Evolutionary conservation across 2,797 vertebrate genomes (phyloP), one percentile per base, ranked within the genome.

Genomic region (Myotis daubentonii): DNA sequence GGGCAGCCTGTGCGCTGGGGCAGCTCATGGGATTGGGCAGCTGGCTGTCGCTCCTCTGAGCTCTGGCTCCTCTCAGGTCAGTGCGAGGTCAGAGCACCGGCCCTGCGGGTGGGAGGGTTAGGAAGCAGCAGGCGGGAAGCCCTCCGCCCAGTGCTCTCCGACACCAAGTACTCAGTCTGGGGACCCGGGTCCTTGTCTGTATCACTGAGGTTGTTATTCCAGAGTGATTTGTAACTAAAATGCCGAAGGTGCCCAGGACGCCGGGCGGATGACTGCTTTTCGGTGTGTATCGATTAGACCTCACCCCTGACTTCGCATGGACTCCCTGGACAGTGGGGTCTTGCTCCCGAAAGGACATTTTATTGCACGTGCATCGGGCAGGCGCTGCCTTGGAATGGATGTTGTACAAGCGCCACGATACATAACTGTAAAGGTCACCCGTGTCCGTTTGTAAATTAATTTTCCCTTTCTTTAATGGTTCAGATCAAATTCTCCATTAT

Each of bases 391-490:
- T 62, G 66, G 76, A 94, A 78, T 87, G 23, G 17, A 12, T 89
- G 74, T 89, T 91, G 57, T 87, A 89, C 68, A 85, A 47, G 81
- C 71, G 17, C 65, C 25, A 62, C 19, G 33, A 49, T 78, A 75
- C 13, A 7, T 68, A 51, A 88, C 89, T 83, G 9, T 51, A 95
- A 95, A 96, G 93, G 93, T 95, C 89, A 92, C 23, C 3, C 7
- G 28, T 95, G 92, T 97, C 92, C 38, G 57, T 20, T 96, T 94
- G 91, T 74, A 93, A 93, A 93, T 92, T 82, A 92, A 76, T 97
- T 95, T 98, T 96, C 86, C 88, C 83, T 87, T 95, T 95, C 80
- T 96, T 97, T 95, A 97, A 81, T 94, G 92, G 93, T 76, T 85
- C n/a, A 96, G 93, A 80, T 38, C 66, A 96, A 78, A 81, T 1